Evolutionary conservation across 92 coral and sea anemone genomes (phyloP).

Genomic region (Galaxea fascicularis): DNA sequence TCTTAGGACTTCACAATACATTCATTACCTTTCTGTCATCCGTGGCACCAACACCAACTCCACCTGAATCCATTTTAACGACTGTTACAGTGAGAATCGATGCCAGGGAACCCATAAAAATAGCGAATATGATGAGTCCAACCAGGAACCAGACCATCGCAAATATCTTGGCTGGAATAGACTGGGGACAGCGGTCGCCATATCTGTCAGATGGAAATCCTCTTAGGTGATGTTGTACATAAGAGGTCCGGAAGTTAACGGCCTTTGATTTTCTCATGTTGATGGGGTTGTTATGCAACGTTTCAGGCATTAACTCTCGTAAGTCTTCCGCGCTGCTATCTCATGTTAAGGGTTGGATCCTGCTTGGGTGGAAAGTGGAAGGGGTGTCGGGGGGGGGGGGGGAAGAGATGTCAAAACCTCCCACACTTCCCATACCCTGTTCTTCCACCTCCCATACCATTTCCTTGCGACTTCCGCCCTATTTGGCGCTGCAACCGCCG

Average conservation of each 20-base stretch:
- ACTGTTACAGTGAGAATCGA: conserved; percentile 61
- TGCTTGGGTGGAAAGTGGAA: too few species aligned
- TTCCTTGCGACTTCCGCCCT: too few species aligned
- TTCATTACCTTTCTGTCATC: conserved; percentile 36
- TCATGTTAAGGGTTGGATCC: too few species aligned
- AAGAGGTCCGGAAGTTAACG: background rate
- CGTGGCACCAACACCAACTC: background rate
- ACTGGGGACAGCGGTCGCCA: conserved; percentile 73
- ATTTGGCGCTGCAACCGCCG: too few species aligned
- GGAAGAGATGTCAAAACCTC: too few species aligned
- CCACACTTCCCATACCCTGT: too few species aligned
- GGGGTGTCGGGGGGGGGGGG: too few species aligned
- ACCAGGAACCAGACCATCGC: conserved; percentile 66
- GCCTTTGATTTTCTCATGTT: background rate
- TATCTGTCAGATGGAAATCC: conserved; percentile 30
- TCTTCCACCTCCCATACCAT: too few species aligned
- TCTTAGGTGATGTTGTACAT: background rate
- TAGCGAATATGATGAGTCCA: conserved; percentile 55
- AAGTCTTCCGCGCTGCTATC: too few species aligned
- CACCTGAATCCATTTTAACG: conserved; percentile 21
- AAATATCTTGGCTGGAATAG: conserved; percentile 59
- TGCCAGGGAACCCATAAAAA: conserved; percentile 56
- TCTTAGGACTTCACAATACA: background rate
- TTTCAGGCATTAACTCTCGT: too few species aligned
- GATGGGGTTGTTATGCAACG: too few species aligned